Percentiles rank a stretch among this genome's conserved stretches.
Evolutionary conservation across 2,797 vertebrate species (phyloP).

Genomic region (Enteromius afrohamiltoni): DNA sequence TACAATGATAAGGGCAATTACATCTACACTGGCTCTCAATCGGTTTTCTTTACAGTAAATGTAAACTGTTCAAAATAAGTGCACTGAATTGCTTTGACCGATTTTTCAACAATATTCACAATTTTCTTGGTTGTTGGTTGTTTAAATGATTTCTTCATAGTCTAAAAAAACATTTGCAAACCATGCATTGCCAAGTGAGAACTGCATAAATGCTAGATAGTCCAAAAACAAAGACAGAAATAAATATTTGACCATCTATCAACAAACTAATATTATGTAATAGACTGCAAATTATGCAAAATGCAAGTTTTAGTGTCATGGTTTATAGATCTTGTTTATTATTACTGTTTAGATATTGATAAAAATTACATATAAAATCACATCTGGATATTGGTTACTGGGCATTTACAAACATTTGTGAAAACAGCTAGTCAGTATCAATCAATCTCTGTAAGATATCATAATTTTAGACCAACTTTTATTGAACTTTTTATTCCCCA

Average conservation of each 20-base stretch:
- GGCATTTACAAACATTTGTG: neutral
- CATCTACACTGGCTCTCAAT: neutral
- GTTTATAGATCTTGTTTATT: neutral
- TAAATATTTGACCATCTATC: neutral
- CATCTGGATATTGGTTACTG: neutral
- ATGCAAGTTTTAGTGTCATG: neutral
- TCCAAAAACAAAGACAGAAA: neutral
- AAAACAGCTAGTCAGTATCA: neutral
- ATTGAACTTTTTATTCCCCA: neutral
- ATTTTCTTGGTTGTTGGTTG: neutral
- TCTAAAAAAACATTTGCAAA: neutral
- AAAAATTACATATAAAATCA: neutral
- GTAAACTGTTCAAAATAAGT: neutral
- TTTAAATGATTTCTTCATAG: neutral
- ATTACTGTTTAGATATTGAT: neutral
- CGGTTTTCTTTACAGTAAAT: neutral
- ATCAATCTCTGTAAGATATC: neutral
- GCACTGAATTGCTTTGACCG: neutral
- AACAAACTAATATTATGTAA: neutral
- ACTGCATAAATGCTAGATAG: neutral
- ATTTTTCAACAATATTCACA: neutral
- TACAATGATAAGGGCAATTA: neutral
- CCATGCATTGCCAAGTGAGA: conserved; percentile 3
- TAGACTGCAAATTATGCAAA: neutral
- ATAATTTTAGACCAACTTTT: neutral